Base-by-base conservation (phyloP, 2,888 invertebrate species). In the Cylloceria caligata region DNA sequence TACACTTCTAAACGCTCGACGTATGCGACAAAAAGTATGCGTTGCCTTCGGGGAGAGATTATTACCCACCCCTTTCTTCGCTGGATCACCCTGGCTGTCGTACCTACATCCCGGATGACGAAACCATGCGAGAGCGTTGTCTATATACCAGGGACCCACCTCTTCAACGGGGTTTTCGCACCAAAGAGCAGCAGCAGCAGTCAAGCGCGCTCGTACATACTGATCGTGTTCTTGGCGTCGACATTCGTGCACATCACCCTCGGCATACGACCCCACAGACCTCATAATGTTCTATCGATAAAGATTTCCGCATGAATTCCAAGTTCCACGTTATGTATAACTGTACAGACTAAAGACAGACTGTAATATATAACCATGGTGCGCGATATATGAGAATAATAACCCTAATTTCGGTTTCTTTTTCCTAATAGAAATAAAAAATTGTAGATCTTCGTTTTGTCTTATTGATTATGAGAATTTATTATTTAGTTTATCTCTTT, bases 221-320 rank as follows among this genome's bases (percentile, higher is more conserved):
- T 74, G 74, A 74, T 69, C 74, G 80, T 9, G 74, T 74, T 62
- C 74, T 69, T 69, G 74, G 69, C 64, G 45, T 80, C 74, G 68
- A 74, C 62, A 74, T 74, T 80, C 64, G 52, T 34, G 47, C 69
- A 67, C 19, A 49, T 80, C 57, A 60, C 62, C 60, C 55, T 68
- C 52, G n/a, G 62, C 52, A 60, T 68, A 67, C 68, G 68, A 78
- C 30, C 67, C 62, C 68, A 64, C 55, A 69, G 73, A 78, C 45
- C 36, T 78, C 64, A 57, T 72, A 65, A 60, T 62, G 72, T 27
- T 11, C 60, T 77, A 67, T 69, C 81, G 73, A 77, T 73, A 77
- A 77, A 69, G 60, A 69, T 47, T 73, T 81, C 47, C 73, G 64
- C 64, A 74, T 74, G 68, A 81, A 81, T 77, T 77, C 64, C 27